Conservation (phyloP, 1,140 invertebrate genomes). For the silkworm (Bombyx mori) region ASM3026992v2 NC_085114.1:10035501-10036000, state of each 20-base stretch:
- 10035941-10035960: slow-evolving; percentile 77
- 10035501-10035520: no score
- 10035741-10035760: neutral
- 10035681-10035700: neutral
- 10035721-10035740: neutral
- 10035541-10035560: no score
- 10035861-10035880: slow-evolving; percentile 98
- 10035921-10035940: slow-evolving; percentile 86
- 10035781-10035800: slow-evolving; percentile 94
- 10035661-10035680: neutral
- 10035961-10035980: no score
- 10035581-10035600: no score
- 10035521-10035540: no score
- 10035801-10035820: slow-evolving; percentile 93
- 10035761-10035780: slow-evolving; percentile 79
- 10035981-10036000: no score
- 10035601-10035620: no score
- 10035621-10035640: no score
- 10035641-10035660: no score
- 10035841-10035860: slow-evolving; percentile 92
- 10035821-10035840: slow-evolving; percentile 94
- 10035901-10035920: slow-evolving; percentile 89
- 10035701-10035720: neutral
- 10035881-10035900: slow-evolving; percentile 97
- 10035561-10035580: no score